Conservation (phyloP, 2,888 invertebrate genomes). For the Odontothrips loti region DNA sequence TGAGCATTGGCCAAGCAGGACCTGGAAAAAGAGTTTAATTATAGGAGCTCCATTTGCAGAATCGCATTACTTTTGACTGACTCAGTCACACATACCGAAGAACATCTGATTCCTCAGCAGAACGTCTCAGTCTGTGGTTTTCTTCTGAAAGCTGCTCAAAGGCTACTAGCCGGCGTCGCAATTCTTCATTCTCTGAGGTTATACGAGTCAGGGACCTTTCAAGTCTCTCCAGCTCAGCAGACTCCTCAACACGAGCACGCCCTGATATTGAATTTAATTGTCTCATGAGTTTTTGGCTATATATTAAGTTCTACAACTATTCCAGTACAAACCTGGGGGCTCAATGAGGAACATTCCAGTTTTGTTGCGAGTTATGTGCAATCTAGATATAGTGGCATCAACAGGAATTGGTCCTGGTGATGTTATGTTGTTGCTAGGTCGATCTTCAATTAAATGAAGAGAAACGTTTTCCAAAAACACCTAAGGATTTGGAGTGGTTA, state of each 20-base stretch:
- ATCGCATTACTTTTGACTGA: too few relatives aligned
- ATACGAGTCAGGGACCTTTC: not conserved
- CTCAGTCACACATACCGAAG: constrained; percentile 47
- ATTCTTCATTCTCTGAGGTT: constrained; percentile 57
- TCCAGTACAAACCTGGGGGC: constrained; percentile 46
- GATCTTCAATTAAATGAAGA: constrained; percentile 75
- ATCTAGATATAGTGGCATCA: constrained; percentile 65
- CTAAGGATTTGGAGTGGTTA: constrained; percentile 49
- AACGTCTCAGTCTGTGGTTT: constrained; percentile 52
- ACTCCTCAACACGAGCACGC: constrained; percentile 36
- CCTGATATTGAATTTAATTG: not conserved
- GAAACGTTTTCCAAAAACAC: constrained; percentile 69
- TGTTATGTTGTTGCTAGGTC: constrained; percentile 72
- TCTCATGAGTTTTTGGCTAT: constrained; percentile 29
- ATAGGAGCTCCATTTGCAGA: not conserved
- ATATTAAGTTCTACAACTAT: constrained; percentile 30
- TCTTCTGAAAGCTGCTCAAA: constrained; percentile 58
- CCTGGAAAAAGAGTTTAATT: constrained; percentile 36
- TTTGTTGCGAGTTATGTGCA: constrained; percentile 66
- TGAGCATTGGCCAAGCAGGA: constrained; percentile 60
- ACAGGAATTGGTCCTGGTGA: constrained; percentile 78
- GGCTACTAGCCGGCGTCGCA: constrained; percentile 56
- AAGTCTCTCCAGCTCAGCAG: not conserved
- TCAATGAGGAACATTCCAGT: constrained; percentile 71
- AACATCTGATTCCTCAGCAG: constrained; percentile 57